Percentiles rank a stretch among this genome's conserved stretches.
Conservation (phyloP, 2,888 invertebrate species). For the Ormyrus nitidulus region DNA sequence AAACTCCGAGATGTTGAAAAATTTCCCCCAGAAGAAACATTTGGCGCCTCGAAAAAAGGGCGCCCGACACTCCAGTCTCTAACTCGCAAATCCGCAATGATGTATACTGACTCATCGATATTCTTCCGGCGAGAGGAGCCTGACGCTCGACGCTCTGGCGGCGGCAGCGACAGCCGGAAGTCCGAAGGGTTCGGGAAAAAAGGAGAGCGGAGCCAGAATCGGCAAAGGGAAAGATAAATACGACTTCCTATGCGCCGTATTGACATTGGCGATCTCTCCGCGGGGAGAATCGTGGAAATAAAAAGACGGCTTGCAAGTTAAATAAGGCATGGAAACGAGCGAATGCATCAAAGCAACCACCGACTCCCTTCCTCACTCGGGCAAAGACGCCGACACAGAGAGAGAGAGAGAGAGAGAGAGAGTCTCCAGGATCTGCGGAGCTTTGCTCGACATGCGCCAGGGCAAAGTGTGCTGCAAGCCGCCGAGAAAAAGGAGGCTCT, state of each 20-base stretch:
- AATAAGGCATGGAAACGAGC: conserved; percentile 54
- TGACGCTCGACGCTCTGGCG: not conserved
- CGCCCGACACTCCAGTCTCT: not conserved
- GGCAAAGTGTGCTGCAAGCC: conserved; percentile 41
- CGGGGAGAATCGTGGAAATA: conserved; percentile 17
- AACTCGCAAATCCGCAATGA: conserved; percentile 44
- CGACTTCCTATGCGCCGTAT: conserved; percentile 48
- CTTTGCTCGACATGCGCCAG: not conserved
- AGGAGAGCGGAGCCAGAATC: conserved; percentile 15
- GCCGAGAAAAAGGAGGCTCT: conserved; percentile 27
- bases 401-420: conserved; percentile 12
- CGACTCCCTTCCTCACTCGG: not conserved
- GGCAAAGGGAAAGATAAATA: conserved; percentile 59
- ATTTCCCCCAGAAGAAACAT: too few relatives aligned
- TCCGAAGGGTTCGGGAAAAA: conserved; percentile 24
- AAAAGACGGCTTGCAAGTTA: conserved; percentile 37
- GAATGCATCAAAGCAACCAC: conserved; percentile 59
- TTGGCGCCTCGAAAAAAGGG: not conserved
- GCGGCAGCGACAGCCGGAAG: not conserved
- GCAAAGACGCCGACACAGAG: conserved; percentile 41
- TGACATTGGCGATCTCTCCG: conserved; percentile 49
- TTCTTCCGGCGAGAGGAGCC: conserved; percentile 2
- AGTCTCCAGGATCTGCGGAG: conserved; percentile 50
- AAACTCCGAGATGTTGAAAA: too few relatives aligned
- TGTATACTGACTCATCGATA: conserved; percentile 44